These are phyloP conservation scores for Diploscapter pachys DNA, from an alignment of 1,140 invertebrate species.

Conservation along the genomic window DNA sequence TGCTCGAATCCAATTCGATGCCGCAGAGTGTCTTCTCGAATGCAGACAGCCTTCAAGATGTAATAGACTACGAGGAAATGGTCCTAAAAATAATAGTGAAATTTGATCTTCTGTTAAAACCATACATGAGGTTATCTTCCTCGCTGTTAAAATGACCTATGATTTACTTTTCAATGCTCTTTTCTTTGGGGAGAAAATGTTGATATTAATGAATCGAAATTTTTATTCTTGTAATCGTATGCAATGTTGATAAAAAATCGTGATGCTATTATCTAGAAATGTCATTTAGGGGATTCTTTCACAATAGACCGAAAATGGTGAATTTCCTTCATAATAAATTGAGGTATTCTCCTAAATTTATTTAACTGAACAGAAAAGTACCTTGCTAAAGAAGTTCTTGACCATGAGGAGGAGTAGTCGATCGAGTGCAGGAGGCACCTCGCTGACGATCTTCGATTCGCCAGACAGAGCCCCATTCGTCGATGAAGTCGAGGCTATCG, in stretches of 20 bases:
- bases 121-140: not conserved
- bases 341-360: no score
- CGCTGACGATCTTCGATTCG: not conserved
- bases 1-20: slow-evolving; percentile 19
- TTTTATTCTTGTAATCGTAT: not conserved
- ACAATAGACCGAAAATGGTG: not conserved
- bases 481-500: no score
- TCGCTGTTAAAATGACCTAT: not conserved
- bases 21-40: slow-evolving; percentile 27
- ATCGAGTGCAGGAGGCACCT: slow-evolving; percentile 1
- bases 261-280: not conserved
- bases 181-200: no score
- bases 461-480: no score
- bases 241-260: not conserved
- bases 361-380: no score
- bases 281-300: not conserved
- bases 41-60: slow-evolving; percentile 26
- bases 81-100: slow-evolving; percentile 10
- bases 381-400: slow-evolving; percentile 26
- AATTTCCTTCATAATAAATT: slow-evolving; percentile 3
- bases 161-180: no score
- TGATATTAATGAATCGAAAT: no score
- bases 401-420: slow-evolving; percentile 18
- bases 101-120: not conserved
- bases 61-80: slow-evolving; percentile 29